These are phyloP conservation scores for Myiagra hebetior DNA, from an alignment of 2,113 vertebrate genomes.

Conservation along the genomic window DNA sequence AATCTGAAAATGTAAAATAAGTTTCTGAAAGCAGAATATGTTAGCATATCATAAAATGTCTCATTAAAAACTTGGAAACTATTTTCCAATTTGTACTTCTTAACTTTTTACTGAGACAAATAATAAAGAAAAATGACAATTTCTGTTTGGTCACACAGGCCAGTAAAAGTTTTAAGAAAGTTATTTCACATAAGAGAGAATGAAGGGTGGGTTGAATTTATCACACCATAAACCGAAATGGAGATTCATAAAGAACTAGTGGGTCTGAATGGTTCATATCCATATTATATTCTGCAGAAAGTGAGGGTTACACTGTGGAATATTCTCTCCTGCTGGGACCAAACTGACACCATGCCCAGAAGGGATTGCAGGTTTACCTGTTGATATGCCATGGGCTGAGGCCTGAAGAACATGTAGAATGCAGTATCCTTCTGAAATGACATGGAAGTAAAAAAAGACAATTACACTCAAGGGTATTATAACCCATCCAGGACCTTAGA, in stretches of 20 bases:
- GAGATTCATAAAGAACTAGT: not conserved
- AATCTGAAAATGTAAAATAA: not conserved
- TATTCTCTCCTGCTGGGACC: not conserved
- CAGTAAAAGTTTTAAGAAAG: not conserved
- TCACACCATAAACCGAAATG: not conserved
- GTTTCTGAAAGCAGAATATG: not conserved
- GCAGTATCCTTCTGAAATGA: not conserved
- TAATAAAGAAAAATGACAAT: not conserved
- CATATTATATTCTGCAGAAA: not conserved
- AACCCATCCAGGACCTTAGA: not conserved
- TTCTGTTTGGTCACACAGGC: not conserved
- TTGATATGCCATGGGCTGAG: fast-evolving
- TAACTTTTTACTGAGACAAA: not conserved
- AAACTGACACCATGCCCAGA: not conserved
- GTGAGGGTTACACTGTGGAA: not conserved
- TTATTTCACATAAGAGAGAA: not conserved
- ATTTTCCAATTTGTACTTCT: not conserved
- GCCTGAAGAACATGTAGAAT: not conserved
- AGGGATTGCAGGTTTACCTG: not conserved
- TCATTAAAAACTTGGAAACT: not conserved
- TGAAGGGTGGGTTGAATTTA: not conserved
- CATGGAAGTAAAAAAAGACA: not conserved
- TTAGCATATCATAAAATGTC: not conserved
- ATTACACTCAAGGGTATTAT: not conserved
- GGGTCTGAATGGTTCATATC: not conserved